Evolutionary conservation across 2,113 vertebrate genomes (phyloP), one percentile per base, ranked within the genome.

Genomic region (Stercorarius parasiticus): DNA sequence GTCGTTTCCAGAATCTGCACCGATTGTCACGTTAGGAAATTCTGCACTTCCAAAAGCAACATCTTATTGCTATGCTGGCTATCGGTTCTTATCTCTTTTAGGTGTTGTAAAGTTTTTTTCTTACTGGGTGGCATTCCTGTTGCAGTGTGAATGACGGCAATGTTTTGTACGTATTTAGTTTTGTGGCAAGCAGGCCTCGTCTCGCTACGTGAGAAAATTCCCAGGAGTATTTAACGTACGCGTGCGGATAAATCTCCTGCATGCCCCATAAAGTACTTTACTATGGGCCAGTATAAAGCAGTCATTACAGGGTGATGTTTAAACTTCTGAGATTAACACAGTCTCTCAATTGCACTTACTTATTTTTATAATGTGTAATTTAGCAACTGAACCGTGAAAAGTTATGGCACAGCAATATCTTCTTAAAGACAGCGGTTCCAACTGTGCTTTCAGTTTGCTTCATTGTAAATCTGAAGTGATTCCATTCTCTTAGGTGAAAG

Each of bases 301-400:
- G 64, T 96, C 95, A 93, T 95, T 97, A 83, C 93, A 71, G 90
- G 94, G 83, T 56, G 74, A 80, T 87, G 89, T 88, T 93, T 96
- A 97, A 97, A 71, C 95, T 97, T 95, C 96, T 82, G 96, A 97
- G 97, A 97, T 96, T 90, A 98, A 88, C 94, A 88, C 77, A 89
- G 94, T 86, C 95, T 95, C 90, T 97, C 88, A 86, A 93, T 95
- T 91, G 92, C 97, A 80, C 96, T 97, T 90, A 93, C 91, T 94
- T 95, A 81, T 94, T 97, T 98, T 98, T 98, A 98, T 97, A 97
- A 97, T 97, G 94, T 96, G 96, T 96, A 91, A 98, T 97, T 98
- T 98, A 98, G 95, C 95, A 96, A 93, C 97, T 94, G 84, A 95
- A 92, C 96, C 77, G 36, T 96, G 94, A 85, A 88, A 95, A 96